These are phyloP conservation scores for Cephus spinipes DNA, from an alignment of 2,888 invertebrate genomes.

Conservation along the genomic window DNA sequence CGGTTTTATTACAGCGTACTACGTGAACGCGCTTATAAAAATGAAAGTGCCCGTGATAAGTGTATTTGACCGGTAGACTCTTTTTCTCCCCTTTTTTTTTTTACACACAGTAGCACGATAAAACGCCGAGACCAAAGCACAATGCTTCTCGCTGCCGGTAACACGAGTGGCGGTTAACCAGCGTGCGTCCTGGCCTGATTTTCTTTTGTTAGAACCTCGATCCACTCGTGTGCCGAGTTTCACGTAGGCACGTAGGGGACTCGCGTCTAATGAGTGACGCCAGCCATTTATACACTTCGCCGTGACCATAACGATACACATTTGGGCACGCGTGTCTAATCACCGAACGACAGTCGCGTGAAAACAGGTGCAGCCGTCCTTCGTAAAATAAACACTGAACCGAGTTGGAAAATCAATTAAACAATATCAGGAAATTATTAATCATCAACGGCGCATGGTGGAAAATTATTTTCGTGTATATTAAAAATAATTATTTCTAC, in stretches of 20 bases:
- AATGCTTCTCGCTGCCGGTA: background rate
- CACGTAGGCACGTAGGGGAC: background rate
- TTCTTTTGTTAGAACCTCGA: background rate
- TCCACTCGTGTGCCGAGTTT: background rate
- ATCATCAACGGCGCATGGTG: background rate
- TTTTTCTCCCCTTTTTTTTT: too few species aligned
- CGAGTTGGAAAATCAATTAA: background rate
- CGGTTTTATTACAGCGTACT: background rate
- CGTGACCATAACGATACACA: background rate
- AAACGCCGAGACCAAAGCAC: conserved; percentile 1
- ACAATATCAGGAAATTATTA: background rate
- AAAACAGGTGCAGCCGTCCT: too few species aligned
- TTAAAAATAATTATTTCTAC: background rate
- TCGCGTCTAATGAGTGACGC: too few species aligned
- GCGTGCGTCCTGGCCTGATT: conserved; percentile 7
- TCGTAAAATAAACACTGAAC: background rate
- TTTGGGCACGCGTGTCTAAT: background rate
- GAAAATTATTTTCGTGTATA: too few species aligned
- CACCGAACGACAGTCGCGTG: background rate
- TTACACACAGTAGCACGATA: background rate
- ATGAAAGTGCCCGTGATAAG: conserved; percentile 3
- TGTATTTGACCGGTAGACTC: background rate
- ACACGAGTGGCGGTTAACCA: background rate
- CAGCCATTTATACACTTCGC: background rate
- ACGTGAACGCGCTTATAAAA: background rate